Evolutionary conservation across 2,797 vertebrate genomes (phyloP).

Genomic region (Lepilemur ruficaudatus): DNA sequence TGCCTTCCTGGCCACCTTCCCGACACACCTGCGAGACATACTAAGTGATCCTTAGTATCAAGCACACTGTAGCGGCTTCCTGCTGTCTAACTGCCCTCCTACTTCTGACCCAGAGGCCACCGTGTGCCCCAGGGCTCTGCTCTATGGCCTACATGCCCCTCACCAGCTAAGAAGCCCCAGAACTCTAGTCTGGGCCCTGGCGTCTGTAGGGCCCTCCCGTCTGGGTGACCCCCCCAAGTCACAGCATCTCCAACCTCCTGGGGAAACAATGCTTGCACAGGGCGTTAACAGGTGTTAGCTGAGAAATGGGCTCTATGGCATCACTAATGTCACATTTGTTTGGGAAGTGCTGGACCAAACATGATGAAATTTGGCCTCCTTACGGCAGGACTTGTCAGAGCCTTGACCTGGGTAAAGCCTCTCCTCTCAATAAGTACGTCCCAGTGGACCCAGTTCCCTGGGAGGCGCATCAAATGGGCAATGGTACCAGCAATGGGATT

Average conservation of each 20-base stretch:
- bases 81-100: background rate
- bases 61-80: background rate
- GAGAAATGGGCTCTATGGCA: background rate
- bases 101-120: background rate
- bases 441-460: background rate
- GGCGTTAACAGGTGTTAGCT: background rate
- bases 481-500: background rate
- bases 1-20: background rate
- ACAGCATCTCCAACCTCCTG: background rate
- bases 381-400: background rate
- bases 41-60: background rate
- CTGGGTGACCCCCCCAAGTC: too few relatives aligned
- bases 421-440: background rate
- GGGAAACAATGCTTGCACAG: background rate
- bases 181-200: background rate
- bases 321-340: background rate
- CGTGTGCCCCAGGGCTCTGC: background rate
- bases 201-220: too few relatives aligned
- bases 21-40: rapidly evolving
- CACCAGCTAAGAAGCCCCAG: background rate
- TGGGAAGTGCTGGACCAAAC: background rate
- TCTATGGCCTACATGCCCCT: background rate
- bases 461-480: rapidly evolving
- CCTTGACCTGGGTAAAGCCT: background rate
- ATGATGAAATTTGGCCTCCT: background rate